Percentiles rank a stretch among this genome's conserved stretches.
Evolutionary conservation across 2,113 vertebrate species (phyloP).

Genomic region (Climacteris rufus): DNA sequence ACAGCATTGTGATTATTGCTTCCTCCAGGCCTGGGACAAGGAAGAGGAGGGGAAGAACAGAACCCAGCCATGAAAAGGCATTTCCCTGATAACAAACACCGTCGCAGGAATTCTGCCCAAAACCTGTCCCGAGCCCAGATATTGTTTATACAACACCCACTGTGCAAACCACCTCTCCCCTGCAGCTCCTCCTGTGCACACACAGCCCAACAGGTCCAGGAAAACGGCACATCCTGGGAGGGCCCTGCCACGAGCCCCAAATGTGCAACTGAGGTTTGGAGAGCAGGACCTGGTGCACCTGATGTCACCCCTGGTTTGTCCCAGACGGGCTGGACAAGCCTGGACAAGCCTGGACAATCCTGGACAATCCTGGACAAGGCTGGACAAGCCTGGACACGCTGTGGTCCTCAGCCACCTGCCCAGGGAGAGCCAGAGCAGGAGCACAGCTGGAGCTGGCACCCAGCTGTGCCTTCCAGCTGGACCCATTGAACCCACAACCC

Average conservation of each 20-base stretch:
- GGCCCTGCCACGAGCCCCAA: neutral
- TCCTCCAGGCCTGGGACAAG: constrained; percentile 54
- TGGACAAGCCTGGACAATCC: no score
- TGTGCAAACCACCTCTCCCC: neutral
- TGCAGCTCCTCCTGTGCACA: neutral
- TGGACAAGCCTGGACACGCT: no score
- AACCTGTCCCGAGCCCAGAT: constrained; percentile 20
- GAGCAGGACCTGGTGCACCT: neutral
- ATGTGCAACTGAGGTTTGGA: neutral
- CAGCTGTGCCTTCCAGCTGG: no score
- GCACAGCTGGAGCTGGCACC: no score
- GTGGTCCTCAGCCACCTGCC: no score
- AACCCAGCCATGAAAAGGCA: constrained; percentile 61
- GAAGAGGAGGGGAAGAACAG: constrained; percentile 61
- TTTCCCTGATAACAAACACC: constrained; percentile 70
- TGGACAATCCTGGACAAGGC: no score
- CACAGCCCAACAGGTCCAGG: neutral
- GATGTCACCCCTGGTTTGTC: neutral
- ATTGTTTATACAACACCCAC: constrained; percentile 29
- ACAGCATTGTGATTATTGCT: constrained; percentile 66
- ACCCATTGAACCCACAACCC: no score
- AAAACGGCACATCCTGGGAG: neutral
- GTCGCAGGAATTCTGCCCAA: constrained; percentile 26
- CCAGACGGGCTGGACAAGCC: neutral
- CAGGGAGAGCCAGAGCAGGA: neutral